Evolutionary conservation across 2,797 vertebrate species (phyloP).

Genomic region (Molossus molossus): DNA sequence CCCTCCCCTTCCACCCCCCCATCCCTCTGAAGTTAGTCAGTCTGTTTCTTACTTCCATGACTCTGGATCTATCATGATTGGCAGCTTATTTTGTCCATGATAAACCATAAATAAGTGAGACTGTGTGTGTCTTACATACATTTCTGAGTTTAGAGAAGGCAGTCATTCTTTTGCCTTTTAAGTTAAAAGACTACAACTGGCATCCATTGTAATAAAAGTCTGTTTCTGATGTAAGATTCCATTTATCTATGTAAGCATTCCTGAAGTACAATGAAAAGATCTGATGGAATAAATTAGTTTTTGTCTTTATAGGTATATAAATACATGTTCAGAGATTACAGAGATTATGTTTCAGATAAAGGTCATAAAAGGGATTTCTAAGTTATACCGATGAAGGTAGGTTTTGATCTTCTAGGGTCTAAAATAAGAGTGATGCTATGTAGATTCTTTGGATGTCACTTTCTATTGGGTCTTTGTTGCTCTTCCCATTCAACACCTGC

Average conservation of each 20-base stretch:
- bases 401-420: not conserved
- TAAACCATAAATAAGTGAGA: too few species aligned
- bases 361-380: not conserved
- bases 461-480: not conserved
- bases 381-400: not conserved
- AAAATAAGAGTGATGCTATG: slow-evolving; percentile 32
- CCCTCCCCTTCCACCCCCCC: too few species aligned
- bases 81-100: too few species aligned
- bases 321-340: slow-evolving; percentile 28
- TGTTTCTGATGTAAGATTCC: slow-evolving; percentile 60
- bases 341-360: slow-evolving; percentile 55
- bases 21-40: too few species aligned
- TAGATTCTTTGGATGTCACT: slow-evolving; percentile 3
- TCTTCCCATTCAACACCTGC: not conserved
- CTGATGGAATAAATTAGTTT: slow-evolving; percentile 48
- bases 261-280: slow-evolving; percentile 60
- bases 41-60: too few species aligned
- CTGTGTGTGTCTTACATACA: not conserved
- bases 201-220: not conserved
- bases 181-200: slow-evolving; percentile 42
- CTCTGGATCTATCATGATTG: too few species aligned
- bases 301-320: not conserved
- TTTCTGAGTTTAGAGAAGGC: slow-evolving; percentile 50
- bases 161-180: slow-evolving; percentile 18
- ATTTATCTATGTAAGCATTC: slow-evolving; percentile 16